Evolutionary conservation across 2,113 vertebrate genomes (phyloP), one percentile per base, ranked within the genome.

Genomic region (Catharus bicknelli): DNA sequence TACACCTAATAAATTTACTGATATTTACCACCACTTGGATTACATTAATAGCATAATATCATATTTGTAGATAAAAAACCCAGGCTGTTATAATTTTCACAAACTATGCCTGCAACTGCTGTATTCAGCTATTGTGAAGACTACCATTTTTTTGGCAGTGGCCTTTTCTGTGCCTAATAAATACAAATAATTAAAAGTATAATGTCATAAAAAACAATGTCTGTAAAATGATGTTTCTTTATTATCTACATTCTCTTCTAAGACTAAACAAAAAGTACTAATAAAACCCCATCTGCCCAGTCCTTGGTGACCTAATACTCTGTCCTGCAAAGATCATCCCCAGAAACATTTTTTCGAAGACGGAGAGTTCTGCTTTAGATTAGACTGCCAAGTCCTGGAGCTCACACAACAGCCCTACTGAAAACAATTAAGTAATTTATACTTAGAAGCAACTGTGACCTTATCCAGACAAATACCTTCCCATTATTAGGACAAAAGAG

Each of bases 401-500:
- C 86, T 90, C 82, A 47, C 82, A 51, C 72, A 92, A 80, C 79
- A 97, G 82, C 29, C 58, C 57, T 90, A 90, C 69, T 83, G 75
- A 96, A 94, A 96, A 77, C 86, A 97, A 84, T 89, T 89, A 95
- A 94, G 77, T 94, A 93, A 93, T 89, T 94, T 92, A 83, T 96
- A 61, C 85, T 92, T 91, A 57, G 96, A 95, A 95, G 85, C 57
- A 90, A 93, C 85, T 76, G 66, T 94, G 92, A 93, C 63, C 80
- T 90, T 86, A 91, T 93, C 75, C 89, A 94, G 94, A 86, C 53
- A 95, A 94, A 88, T 96, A 95, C 79, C 93, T 96, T 96, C 83
- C 74, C 94, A 90, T 96, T 95, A 84, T 92, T 95, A 86, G 95
- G 95, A 94, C 83, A 90, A 97, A 95, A 96, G 93, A 96, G 79